Evolutionary conservation across 2,113 vertebrate genomes (phyloP), one percentile per base, ranked within the genome.

Genomic region (Seriola quinqueradiata): DNA sequence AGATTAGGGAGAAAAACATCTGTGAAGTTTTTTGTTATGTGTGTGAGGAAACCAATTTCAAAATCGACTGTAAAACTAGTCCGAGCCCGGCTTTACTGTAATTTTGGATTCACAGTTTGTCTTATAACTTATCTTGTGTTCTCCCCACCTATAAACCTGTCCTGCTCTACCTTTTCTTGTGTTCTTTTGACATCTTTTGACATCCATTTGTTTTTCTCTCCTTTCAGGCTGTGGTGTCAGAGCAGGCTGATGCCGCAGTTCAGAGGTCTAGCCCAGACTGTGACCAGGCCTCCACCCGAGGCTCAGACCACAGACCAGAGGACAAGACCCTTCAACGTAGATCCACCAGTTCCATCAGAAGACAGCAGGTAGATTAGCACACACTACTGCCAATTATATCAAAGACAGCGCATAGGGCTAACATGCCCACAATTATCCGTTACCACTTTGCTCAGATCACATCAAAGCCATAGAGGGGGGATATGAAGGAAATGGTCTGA

Each of bases 381-480:
- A 67, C 44, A 69, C 70, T 55, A 23, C 71, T 64, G 36, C n/a
- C 69, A 81, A 66, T 84, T 84, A 77, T 74, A 73, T 70, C 77
- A 76, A 68, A 90, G 77, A 50, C 55, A 80, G 73, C 75, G 79
- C 76, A 50, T 82, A 84, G 82, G 70, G 75, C 78, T 79, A 55
- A 82, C 82, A 79, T 81, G 70, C 72, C 64, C 77, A 55, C 82
- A 68, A 71, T 63, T 83, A 83, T 52, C 79, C 59, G 63, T 79
- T 69, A 72, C 66, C 38, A 48, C 63, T 87, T 79, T n/a, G 65
- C 75, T 83, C 66, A 64, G 73, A 71, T 89, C 75, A 92, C 91
- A 91, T 91, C 90, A 93, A 92, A 92, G 90, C 54, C 71, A 77
- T 28, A 79, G 73, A 83, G 73, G 82, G 79, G 61, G 80, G 73